Base-by-base conservation (phyloP, 2,797 vertebrate genomes). In the Acipenser transmontanus region DNA sequence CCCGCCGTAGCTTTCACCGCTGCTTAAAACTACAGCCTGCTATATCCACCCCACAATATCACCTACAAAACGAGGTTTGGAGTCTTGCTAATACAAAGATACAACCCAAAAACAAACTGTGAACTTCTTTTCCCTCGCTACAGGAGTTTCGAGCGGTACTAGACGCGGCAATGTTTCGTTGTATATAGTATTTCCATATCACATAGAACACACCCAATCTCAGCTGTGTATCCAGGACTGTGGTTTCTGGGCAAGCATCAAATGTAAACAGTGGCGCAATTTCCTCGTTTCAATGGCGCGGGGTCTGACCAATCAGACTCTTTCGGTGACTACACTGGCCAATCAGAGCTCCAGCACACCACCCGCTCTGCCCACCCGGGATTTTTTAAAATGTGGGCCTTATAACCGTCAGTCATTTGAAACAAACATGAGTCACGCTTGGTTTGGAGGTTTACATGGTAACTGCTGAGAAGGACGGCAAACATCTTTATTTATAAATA, bases 181-280 rank as follows among this genome's bases (percentile, higher is more conserved):
- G 6, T 60, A 34, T 50, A 17, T 63, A 11, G 59, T 34, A 11
- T 66, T 12, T 59, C 47, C 47, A 5, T 49, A 13, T 52, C 68
- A 48, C 62, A n/a, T 51, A 6, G 47, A 47, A 67, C 34, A 50
- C 47, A 13, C 52, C 20, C 13, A 2, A 11, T 12, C 57, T 47
- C 61, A 59, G n/a, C 50, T 12, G 10, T 56, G 57, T 14, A 59
- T 50, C 66, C 51, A 65, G 9, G 17, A 2, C 60, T 54, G 54
- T 65, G 60, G 49, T 63, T 70, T 61, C 49, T 66, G 63, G 68
- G 14, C 8, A 48, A 54, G 59, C 63, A 49, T 63, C 68, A 7
- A 54, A 67, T 50, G 66, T 73, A 63, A 75, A 87, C 76, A 69
- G 52, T 87, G 83, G 84, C 90, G 90, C 90, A 84, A 84, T 84